A percentile compares a stretch with the other conserved stretches of the same genome.
Evolutionary conservation across 2,113 vertebrate genomes (phyloP).

Genomic region (Hydrolagus affinis): DNA sequence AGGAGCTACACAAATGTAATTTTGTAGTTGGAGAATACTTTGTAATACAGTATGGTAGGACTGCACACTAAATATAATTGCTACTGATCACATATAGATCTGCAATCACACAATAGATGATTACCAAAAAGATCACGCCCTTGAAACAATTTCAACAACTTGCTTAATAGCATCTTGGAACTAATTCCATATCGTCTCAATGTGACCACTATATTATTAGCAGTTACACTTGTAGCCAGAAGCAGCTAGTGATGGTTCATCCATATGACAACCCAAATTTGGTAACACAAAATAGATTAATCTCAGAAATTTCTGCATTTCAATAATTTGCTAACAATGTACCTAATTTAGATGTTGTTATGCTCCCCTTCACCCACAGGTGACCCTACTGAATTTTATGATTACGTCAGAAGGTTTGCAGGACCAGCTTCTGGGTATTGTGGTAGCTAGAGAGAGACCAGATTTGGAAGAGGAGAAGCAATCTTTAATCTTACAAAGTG

Average conservation of each 20-base stretch:
- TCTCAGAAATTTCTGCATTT: not conserved
- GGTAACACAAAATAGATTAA: not conserved
- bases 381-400: conserved; percentile 85
- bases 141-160: not conserved
- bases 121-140: too few relatives aligned
- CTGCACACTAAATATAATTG: too few relatives aligned
- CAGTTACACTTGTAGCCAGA: not conserved
- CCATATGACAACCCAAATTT: not conserved
- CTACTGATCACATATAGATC: too few relatives aligned
- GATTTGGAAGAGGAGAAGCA: conserved; percentile 85
- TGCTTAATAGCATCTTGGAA: not conserved
- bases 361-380: conserved; percentile 47
- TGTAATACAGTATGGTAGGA: too few relatives aligned
- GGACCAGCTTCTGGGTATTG: conserved; percentile 81
- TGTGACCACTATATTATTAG: not conserved
- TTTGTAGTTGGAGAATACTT: too few relatives aligned
- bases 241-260: not conserved
- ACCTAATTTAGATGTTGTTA: not conserved
- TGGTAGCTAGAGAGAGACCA: conserved; percentile 76
- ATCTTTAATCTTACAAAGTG: conserved; percentile 75
- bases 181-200: not conserved
- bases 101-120: too few relatives aligned
- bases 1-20: too few relatives aligned
- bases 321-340: not conserved
- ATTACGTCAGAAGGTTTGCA: conserved; percentile 81